Evolutionary conservation across 1,140 invertebrate species (phyloP), one percentile per base, ranked within the genome.

Genomic region (Drosophila tani): DNA sequence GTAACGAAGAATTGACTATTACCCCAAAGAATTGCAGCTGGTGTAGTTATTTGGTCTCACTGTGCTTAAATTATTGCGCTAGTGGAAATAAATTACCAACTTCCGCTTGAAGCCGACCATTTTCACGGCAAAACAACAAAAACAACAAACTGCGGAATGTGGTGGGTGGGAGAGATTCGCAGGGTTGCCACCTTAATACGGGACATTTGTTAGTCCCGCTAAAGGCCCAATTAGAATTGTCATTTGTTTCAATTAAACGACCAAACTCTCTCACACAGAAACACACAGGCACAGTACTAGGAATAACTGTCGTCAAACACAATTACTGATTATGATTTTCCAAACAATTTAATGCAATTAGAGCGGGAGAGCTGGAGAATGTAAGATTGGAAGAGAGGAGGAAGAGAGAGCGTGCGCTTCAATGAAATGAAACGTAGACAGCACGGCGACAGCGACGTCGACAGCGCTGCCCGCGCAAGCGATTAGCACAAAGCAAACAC

Each of bases 311-410:
- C 81, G 83, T 90, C 82, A 90, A 90, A 90, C 69, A 75, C 86
- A 82, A 88, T 90, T 90, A 85, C 79, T 70, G 86, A 85, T 90
- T 90, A 90, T 90, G 79, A 90, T 90, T 90, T 90, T 90, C 81
- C 85, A 90, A 90, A 90, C 85, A 90, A 90, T 90, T 90, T 90
- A 90, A 90, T 90, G 79, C 85, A 85, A 90, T 90, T 90, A 90
- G 75, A 85, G 68, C 58, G 15, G 46, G 45, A 53, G 51, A 49
- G 11, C 51, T 35, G 51, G 7, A n/a, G 41, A 38, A 53, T 19
- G 55, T 6, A 32, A 47, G 45, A 29, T 19, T 29, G 50, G 8
- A 40, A 40, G 67, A 71, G 38, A 79, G n/a, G 27, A 21, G 32
- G 43, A 35, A 86, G 82, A 87, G 84, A 81, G 77, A 50, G 64